A percentile compares a stretch with the other conserved stretches of the same genome.
These are phyloP conservation scores for Grallaria varia DNA, from an alignment of 2,113 vertebrate genomes.

Conservation along the genomic window DNA sequence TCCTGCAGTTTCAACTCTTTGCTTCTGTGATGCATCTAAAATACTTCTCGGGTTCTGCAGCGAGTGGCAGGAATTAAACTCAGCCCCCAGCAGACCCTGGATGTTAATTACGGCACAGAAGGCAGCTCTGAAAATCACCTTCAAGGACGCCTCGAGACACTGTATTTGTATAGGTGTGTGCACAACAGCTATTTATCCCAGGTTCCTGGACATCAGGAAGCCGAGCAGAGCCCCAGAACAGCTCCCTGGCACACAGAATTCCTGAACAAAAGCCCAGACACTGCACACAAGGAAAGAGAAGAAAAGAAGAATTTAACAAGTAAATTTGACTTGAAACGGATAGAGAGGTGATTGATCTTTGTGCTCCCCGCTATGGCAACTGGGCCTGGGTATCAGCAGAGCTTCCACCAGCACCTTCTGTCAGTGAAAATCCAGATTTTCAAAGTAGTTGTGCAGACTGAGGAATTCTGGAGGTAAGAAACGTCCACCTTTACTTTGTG, in stretches of 20 bases:
- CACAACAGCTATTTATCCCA: neutral
- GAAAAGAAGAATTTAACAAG: neutral
- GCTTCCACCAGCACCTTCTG: neutral
- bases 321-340: neutral
- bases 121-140: neutral
- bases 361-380: neutral
- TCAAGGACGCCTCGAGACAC: neutral
- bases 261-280: no score
- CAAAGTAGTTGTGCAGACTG: neutral
- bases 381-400: neutral
- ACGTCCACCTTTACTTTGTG: neutral
- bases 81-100: neutral
- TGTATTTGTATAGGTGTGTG: neutral
- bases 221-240: neutral
- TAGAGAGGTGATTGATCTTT: neutral
- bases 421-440: neutral
- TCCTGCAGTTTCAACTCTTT: neutral
- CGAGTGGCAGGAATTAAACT: neutral
- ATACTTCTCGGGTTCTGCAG: neutral
- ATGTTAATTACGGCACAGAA: neutral
- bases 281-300: neutral
- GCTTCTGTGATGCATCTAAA: neutral
- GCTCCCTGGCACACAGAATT: neutral
- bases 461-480: neutral
- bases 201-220: neutral